Evolutionary conservation across 2,888 invertebrate species (phyloP).

Genomic region (Sarcophaga caerulescens): DNA sequence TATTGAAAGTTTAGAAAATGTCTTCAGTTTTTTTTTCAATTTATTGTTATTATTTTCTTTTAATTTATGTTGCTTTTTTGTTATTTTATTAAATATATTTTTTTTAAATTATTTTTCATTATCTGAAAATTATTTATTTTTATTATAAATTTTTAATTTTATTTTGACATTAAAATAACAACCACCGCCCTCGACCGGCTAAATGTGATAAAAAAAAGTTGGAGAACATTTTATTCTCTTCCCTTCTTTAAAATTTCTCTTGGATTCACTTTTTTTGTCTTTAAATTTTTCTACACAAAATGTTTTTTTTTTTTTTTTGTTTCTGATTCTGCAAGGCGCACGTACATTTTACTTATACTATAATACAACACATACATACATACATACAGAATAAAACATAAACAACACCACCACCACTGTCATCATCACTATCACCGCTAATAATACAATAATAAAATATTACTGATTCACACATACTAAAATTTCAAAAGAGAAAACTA

Average conservation of each 20-base stretch:
- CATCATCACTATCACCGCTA: background rate
- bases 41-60: background rate
- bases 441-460: slow-evolving; percentile 52
- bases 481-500: slow-evolving; percentile 30
- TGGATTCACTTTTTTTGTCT: background rate
- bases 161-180: slow-evolving; percentile 66
- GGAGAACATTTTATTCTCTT: slow-evolving; percentile 37
- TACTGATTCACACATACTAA: slow-evolving; percentile 52
- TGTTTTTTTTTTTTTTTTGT: slow-evolving; percentile 23
- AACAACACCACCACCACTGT: slow-evolving; percentile 16
- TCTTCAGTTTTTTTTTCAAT: background rate
- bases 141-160: slow-evolving; percentile 29
- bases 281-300: background rate
- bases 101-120: slow-evolving; percentile 31
- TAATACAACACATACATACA: background rate
- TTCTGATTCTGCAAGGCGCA: slow-evolving; percentile 43
- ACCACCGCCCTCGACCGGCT: slow-evolving; percentile 72
- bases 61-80: slow-evolving; percentile 4
- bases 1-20: background rate
- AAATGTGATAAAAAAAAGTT: slow-evolving; percentile 41
- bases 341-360: slow-evolving; percentile 45
- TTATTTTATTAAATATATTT: slow-evolving; percentile 32
- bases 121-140: background rate
- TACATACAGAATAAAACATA: background rate
- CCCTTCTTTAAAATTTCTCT: slow-evolving; percentile 38